Base-by-base conservation (phyloP, 2,797 vertebrate genomes). In the Lindbergichthys nudifrons region DNA sequence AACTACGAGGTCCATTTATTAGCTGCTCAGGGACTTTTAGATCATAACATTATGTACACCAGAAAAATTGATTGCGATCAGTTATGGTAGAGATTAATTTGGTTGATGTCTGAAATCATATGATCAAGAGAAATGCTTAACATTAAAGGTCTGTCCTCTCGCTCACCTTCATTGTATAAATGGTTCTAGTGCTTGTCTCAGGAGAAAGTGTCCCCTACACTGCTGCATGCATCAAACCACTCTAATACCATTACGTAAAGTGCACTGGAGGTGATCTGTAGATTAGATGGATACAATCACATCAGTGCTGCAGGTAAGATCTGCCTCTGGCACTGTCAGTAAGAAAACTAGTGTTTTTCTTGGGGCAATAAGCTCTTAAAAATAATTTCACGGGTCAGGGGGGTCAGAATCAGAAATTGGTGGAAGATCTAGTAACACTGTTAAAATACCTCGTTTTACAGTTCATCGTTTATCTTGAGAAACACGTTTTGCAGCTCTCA, bases 171-270 rank as follows among this genome's bases (percentile, higher is more conserved):
- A 23, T 1, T 39, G 0, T 11, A 9, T 56, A 43, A 52, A 53
- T 52, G 66, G 5, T 56, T 54, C 30, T 14, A 11, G 23, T 1
- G 26, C 26, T 26, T 26, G 54, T n/a, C 66, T 54, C 39, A 70
- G 54, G 43, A 56, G 26, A 19, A 30, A 41, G 6, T 23, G 54
- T 53, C 68, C 36, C 30, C 41, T 58, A 0, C 13, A 23, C 14
- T 3, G 45, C 66, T 48, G 77, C 62, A 21, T 19, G 60, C 60
- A 61, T 54, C 58, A 26, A 19, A 67, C 47, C 56, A 23, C 60
- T 65, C 36, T 78, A 75, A 84, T 42, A 47, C 32, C 58, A 80
- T 89, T 79, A 81, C 16, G 53, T 65, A n/a, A 87, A 87, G 67
- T 60, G 71, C 70, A 79, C 39, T 19, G 15, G 13, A 65, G 69